Evolutionary conservation across 2,888 invertebrate species (phyloP), one percentile per base, ranked within the genome.

Genomic region (Lycia hirtaria): DNA sequence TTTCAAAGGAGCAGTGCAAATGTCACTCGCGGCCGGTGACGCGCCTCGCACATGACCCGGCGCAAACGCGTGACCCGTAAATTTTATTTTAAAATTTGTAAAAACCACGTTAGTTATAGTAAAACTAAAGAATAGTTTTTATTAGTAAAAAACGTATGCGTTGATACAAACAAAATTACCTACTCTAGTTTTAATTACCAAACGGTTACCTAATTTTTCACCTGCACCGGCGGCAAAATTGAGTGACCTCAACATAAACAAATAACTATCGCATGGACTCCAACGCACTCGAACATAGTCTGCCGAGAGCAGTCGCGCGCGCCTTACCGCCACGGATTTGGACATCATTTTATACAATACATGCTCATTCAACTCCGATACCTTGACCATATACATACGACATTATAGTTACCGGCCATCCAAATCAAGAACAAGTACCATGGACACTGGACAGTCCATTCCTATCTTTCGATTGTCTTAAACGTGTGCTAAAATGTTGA

Each of bases 401-500:
- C 60, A 60, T 62, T 66, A 69, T 63, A 54, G 40, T 49, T 50
- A 57, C 61, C 44, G 50, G 44, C 52, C 61, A 60, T 54, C 65
- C 66, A 70, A 22, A 33, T 24, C 47, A 43, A 52, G 51, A 38
- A 47, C 17, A 41, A 48, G 32, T 50, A 56, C 37, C 24, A 58
- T 58, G 57, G 35, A 12, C 45, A 30, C 4, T 5, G 5, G 24
- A 40, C 60, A 61, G 60, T 61, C 22, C 38, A 41, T 40, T 50
- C 15, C 22, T 33, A 50, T 17, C 40, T 43, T 35, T 41, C 12
- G 40, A 40, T 32, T 19, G 14, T n/a, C 47, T 17, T 30, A 56
- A 48, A 62, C 60, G 58, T 53, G 56, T 51, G 17, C 20, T 9
- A 69, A 54, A 60, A 79, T 79, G 78, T 68, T 76, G 19, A 68